phyloP scores from a whole-genome alignment of 2,113 vertebrate species.

The Brachyhypopomus occidentalis region DNA sequence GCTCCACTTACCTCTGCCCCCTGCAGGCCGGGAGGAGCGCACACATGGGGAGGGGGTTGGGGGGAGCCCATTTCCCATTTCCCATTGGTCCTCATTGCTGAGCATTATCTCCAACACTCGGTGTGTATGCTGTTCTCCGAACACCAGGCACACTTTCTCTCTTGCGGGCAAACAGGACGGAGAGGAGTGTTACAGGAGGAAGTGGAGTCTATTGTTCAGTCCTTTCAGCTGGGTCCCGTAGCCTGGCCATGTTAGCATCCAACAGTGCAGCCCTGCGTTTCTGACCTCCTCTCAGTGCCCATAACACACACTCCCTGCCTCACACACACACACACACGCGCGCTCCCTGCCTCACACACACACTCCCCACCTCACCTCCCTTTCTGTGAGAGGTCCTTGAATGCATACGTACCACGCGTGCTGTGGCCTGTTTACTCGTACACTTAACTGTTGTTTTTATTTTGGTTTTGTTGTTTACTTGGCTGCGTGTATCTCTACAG shows the following conservation, averaged over 20 bases:
- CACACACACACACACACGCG: too few relatives aligned
- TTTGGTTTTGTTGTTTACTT: too few relatives aligned
- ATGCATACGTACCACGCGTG: neutral
- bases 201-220: slow-evolving; percentile 58
- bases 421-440: neutral
- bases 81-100: too few relatives aligned
- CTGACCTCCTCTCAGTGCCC: slow-evolving; percentile 31
- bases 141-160: slow-evolving; percentile 30
- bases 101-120: too few relatives aligned
- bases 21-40: neutral
- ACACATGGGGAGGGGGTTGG: too few relatives aligned
- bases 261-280: slow-evolving; percentile 23
- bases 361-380: slow-evolving; percentile 11
- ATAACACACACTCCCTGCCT: slow-evolving; percentile 24
- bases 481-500: too few relatives aligned
- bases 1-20: neutral
- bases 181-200: slow-evolving; percentile 43
- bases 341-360: too few relatives aligned
- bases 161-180: slow-evolving; percentile 57
- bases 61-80: too few relatives aligned
- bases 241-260: neutral
- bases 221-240: slow-evolving; percentile 51
- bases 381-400: neutral
- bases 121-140: slow-evolving; percentile 21
- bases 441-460: too few relatives aligned